Evolutionary conservation across 30 jellyfish, hydroid and myxozoan genomes (phyloP).

Genomic region (Aurelia aurita complex sp. Pacific): DNA sequence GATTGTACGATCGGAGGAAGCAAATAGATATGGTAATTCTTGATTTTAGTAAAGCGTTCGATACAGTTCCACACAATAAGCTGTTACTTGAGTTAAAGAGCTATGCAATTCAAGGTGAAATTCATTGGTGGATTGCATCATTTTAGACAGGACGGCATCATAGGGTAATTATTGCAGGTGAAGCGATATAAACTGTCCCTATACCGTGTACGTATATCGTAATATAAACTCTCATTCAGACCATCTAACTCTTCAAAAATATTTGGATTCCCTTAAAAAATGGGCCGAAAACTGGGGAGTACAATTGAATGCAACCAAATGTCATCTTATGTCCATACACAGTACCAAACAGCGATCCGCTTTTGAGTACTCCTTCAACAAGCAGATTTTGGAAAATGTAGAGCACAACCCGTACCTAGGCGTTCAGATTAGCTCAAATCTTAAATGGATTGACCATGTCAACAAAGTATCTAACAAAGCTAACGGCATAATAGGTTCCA

Average conservation of each 20-base stretch:
- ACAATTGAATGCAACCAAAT: background rate
- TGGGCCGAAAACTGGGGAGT: slow-evolving; percentile 3
- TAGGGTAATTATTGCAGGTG: slow-evolving; percentile 9
- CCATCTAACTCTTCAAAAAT: slow-evolving; percentile 1
- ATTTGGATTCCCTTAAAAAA: background rate
- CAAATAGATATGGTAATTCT: too few species aligned
- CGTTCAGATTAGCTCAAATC: background rate
- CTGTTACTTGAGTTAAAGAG: slow-evolving; percentile 15
- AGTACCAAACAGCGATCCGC: background rate
- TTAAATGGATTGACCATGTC: background rate
- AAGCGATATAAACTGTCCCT: background rate
- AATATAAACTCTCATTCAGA: slow-evolving; percentile 7
- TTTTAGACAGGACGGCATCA: background rate
- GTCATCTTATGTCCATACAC: slow-evolving; percentile 12
- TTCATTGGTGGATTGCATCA: slow-evolving; percentile 4
- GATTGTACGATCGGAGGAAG: too few species aligned
- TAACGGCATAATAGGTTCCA: slow-evolving; percentile 1
- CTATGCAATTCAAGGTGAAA: slow-evolving; percentile 20
- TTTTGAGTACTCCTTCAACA: slow-evolving; percentile 16
- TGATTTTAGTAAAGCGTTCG: too few species aligned
- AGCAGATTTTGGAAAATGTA: slow-evolving; percentile 7
- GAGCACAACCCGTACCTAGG: background rate
- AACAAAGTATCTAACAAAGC: background rate
- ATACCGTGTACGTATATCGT: background rate
- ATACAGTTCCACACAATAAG: slow-evolving; percentile 20